Base-by-base conservation (phyloP, 2,113 vertebrate genomes). In the Phylloscopus whistleri region DNA sequence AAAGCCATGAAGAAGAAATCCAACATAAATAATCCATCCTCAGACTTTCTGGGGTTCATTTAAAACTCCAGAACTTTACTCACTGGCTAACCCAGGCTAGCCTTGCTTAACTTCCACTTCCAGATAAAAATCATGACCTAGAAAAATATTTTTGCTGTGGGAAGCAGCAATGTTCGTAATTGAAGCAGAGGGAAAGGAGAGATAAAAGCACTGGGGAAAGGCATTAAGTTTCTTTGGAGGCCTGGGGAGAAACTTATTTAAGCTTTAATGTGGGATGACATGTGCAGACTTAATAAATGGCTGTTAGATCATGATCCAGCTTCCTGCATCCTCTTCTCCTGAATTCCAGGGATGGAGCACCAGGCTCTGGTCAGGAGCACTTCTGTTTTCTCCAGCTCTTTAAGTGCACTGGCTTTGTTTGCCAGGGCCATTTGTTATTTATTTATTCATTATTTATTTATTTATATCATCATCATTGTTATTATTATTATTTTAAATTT, bases 201-300 rank as follows among this genome's bases (percentile, higher is more conserved):
- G 78, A 87, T 79, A 75, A 95, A 96, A 87, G 81, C 81, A 22
- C 23, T 52, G 63, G 53, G 62, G 67, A 70, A 68, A 72, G 70
- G 31, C 59, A 68, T 20, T 17, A 16, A 26, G 49, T 78, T 81
- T 26, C 70, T 92, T 48, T 31, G 22, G 64, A 74, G 64, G 87
- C 82, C 78, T 74, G 69, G 35, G 68, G 76, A 89, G 87, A 74
- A 89, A 63, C 21, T 33, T 55, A 19, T 55, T 87, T 70, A 55
- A 82, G 69, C 70, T 96, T 91, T 89, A 62, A 84, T 75, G 93
- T 78, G 92, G 64, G 48, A 24, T 67, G 81, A 84, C 69, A 87
- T 13, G 52, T 59, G 60, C 10, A 91, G 60, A 48, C 35, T 86
- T 53, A 44, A 79, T 44, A 62, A 90, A 68, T 1, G 35, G 19